These are phyloP conservation scores for Oncorhynchus mykiss DNA, from an alignment of 2,113 vertebrate species.

Conservation along the genomic window DNA sequence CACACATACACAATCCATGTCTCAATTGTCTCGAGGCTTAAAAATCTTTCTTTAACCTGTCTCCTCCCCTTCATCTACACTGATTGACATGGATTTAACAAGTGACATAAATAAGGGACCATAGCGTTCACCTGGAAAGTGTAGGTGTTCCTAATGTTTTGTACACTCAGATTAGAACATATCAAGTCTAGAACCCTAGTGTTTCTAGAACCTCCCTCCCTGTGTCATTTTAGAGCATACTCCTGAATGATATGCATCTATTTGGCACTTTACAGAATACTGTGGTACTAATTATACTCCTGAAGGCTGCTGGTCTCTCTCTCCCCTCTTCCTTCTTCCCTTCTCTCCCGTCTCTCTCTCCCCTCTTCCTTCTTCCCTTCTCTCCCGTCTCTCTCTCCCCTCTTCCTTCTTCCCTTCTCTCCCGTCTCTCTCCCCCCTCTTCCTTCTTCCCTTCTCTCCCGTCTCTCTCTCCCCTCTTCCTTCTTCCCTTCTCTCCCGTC, in stretches of 20 bases:
- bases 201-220: background rate
- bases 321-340: background rate
- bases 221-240: background rate
- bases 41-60: too few species aligned
- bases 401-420: background rate
- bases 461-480: background rate
- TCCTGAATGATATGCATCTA: slow-evolving; percentile 1
- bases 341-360: slow-evolving; percentile 36
- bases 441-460: too few species aligned
- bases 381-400: too few species aligned
- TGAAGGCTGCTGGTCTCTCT: slow-evolving; percentile 16
- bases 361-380: background rate
- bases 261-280: background rate
- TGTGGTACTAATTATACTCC: background rate
- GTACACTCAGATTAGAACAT: background rate
- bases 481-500: slow-evolving; percentile 20
- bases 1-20: too few species aligned
- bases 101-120: too few species aligned
- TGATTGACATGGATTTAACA: too few species aligned
- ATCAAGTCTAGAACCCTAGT: too few species aligned
- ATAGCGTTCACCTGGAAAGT: too few species aligned
- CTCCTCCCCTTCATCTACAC: too few species aligned
- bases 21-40: too few species aligned
- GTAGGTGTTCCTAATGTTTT: too few species aligned
- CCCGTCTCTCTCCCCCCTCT: slow-evolving; percentile 36